Evolutionary conservation across 2,888 invertebrate species (phyloP), one percentile per base, ranked within the genome.

Genomic region (Eucera pruinosa): DNA sequence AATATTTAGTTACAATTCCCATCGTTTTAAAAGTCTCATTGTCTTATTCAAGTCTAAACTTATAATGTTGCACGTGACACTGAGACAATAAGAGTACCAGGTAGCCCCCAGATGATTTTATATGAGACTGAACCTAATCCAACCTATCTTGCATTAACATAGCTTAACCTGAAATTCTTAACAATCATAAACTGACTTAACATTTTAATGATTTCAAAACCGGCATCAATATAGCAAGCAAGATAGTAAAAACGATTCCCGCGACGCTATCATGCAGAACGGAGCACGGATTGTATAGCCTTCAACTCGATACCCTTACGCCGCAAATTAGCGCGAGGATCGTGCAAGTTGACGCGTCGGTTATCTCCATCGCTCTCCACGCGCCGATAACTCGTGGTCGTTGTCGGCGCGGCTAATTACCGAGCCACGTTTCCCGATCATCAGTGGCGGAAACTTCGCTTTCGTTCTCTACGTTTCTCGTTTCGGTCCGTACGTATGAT

Each of bases 391-490:
- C 69, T 78, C 57, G 52, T 18, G 57, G 64, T 73, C 65, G 69
- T 67, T 65, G 70, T 64, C 77, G 58, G 66, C 57, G 55, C 45
- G 57, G 74, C 78, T 74, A 77, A 71, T 81, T 71, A 75, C 66
- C 61, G 64, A 39, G 45, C 65, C 66, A 43, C 50, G 54, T 64
- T 67, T 73, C 75, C 60, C 77, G 69, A 81, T 77, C 84, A 78
- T 80, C 78, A n/a, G 76, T 70, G 73, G 47, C 68, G 81, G 78
- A 75, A 82, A 78, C 78, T 74, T 62, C 68, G 61, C 55, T 25
- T n/a, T 23, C 47, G n/a, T 30, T 33, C n/a, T n/a, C n/a, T n/a
- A n/a, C 1, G 47, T 23, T 23, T 23, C 30, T 61, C 33, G 15
- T n/a, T 45, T 45, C 55, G 60, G 60, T 52, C 70, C 61, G 74